Evolutionary conservation across 2,888 invertebrate species (phyloP).

Genomic region (Chrysolina haemoptera): DNA sequence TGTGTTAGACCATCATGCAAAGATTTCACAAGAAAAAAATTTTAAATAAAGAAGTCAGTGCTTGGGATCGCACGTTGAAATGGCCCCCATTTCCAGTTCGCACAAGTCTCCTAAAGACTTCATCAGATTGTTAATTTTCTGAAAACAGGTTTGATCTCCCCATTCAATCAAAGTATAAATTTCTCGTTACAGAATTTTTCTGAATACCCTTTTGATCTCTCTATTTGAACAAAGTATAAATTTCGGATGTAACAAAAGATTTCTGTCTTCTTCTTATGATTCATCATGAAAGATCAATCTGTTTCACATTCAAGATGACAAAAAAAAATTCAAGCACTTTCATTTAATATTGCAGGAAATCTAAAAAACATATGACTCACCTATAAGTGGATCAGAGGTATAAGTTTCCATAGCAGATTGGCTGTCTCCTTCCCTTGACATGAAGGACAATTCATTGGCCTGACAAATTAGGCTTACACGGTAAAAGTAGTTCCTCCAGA

Average conservation of each 20-base stretch:
- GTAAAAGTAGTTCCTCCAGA: conserved; percentile 99
- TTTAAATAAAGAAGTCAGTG: too few relatives aligned
- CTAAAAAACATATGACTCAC: conserved; percentile 53
- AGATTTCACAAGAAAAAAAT: too few relatives aligned
- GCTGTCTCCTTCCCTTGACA: conserved; percentile 68
- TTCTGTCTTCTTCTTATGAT: not conserved
- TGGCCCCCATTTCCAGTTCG: too few relatives aligned
- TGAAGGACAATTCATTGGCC: conserved; percentile 82
- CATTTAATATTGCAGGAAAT: not conserved
- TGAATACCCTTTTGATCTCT: too few relatives aligned
- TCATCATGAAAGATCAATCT: not conserved
- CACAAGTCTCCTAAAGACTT: too few relatives aligned
- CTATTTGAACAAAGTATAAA: not conserved
- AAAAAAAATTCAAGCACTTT: not conserved
- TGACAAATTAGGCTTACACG: conserved; percentile 98
- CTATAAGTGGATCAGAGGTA: conserved; percentile 66
- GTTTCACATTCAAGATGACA: not conserved
- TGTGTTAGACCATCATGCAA: too few relatives aligned
- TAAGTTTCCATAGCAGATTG: conserved; percentile 63
- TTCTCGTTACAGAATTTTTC: too few relatives aligned
- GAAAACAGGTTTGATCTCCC: not conserved
- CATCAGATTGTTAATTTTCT: not conserved
- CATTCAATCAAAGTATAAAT: too few relatives aligned
- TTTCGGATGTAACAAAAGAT: not conserved
- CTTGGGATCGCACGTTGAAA: too few relatives aligned